phyloP scores from a whole-genome alignment of 2,888 invertebrate species.

The Nephrotoma guestfalica region DNA sequence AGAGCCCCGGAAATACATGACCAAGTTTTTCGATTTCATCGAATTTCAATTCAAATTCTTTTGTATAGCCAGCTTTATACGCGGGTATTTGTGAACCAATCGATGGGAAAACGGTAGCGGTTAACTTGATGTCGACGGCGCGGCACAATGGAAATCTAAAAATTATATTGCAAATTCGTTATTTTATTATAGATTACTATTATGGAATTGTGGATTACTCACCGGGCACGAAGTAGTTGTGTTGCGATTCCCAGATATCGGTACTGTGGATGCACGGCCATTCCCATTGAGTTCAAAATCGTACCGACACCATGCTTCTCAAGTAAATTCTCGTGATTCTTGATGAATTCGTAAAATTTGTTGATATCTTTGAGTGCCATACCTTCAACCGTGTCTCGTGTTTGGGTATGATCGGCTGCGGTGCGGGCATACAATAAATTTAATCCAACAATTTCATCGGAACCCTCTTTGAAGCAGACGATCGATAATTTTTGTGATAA shows the following conservation, averaged over 20 bases:
- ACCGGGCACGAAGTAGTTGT: not conserved
- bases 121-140: conserved; percentile 1
- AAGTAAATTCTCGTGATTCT: not conserved
- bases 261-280: not conserved
- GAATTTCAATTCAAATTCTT: conserved; percentile 5
- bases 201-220: not conserved
- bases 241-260: conserved; percentile 7
- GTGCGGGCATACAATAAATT: conserved; percentile 1
- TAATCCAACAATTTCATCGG: not conserved
- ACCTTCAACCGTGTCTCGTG: not conserved
- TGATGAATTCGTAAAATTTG: not conserved
- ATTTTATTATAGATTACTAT: not conserved
- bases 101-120: conserved; percentile 4
- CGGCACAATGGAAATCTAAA: not conserved
- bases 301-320: not conserved
- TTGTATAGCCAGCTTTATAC: conserved; percentile 5
- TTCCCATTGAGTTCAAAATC: not conserved
- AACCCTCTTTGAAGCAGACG: not conserved
- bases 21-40: not conserved
- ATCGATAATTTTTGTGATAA: not conserved
- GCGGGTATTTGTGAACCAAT: conserved; percentile 4
- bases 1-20: not conserved
- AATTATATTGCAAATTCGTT: not conserved
- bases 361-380: not conserved
- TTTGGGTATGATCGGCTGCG: not conserved